Conservation (phyloP, 2,888 invertebrate genomes). For the Lepetodrilus schrolli region DNA sequence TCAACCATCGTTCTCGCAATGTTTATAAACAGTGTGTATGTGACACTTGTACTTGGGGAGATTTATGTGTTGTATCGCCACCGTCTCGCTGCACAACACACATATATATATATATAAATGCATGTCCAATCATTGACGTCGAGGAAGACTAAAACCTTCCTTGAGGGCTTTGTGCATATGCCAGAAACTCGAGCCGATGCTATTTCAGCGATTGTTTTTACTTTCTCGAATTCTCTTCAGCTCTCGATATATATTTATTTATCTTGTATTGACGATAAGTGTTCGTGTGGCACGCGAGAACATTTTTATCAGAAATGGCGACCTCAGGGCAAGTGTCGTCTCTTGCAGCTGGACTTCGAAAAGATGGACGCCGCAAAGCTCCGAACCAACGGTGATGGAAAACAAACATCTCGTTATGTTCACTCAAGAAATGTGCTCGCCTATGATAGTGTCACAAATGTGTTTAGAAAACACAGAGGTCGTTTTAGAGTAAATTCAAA, state of each 20-base stretch:
- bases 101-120: too few relatives aligned
- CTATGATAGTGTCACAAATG: constrained; percentile 25
- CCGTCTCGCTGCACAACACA: not conserved
- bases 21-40: constrained; percentile 15
- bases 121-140: constrained; percentile 7
- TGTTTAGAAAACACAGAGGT: constrained; percentile 16
- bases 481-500: not conserved
- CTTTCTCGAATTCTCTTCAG: constrained; percentile 16
- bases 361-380: not conserved
- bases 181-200: not conserved
- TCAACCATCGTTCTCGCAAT: too few relatives aligned
- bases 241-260: constrained; percentile 20
- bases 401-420: constrained; percentile 3
- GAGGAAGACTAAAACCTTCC: not conserved
- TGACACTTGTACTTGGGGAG: not conserved
- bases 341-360: not conserved
- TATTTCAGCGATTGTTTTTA: constrained; percentile 22
- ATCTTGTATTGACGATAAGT: constrained; percentile 19
- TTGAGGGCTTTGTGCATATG: not conserved
- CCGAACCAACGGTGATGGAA: not conserved
- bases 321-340: constrained; percentile 16
- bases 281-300: constrained; percentile 14
- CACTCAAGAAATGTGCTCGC: not conserved
- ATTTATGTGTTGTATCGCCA: constrained; percentile 14
- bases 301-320: constrained; percentile 18